Evolutionary conservation across 2,888 invertebrate species (phyloP), one percentile per base, ranked within the genome.

Genomic region (Eupeodes latifasciatus): DNA sequence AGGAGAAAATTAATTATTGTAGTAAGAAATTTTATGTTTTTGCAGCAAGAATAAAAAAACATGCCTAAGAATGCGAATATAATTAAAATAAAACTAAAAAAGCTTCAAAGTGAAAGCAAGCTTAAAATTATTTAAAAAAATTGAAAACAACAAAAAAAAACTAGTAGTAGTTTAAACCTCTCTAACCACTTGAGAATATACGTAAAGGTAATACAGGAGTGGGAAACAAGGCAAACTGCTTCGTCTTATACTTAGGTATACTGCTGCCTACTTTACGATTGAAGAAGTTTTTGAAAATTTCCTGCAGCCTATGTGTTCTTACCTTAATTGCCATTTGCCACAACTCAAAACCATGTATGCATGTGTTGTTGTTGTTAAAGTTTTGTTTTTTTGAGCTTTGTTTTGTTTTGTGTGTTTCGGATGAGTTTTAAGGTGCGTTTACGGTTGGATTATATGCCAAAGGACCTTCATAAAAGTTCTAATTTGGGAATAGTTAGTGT

Each of bases 41-140:
- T 7, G 10, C 10, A 10, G 12, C 4, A 47, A 44, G 10, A n/a
- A 47, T 7, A 16, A 53, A 40, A 71, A 40, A 55, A 10, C 71
- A 71, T 71, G 71, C 71, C 53, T 53, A 71, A 44, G 69, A 71
- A 71, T 55, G 71, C 71, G 40, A 71, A 47, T 16, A 64, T 36
- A 53, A 55, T 47, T 71, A 44, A 55, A 55, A 55, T 4, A 4
- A 40, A 71, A 53, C 16, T 69, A 27, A 14, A 53, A 40, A 40
- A 55, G 2, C 51, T 51, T 69, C 16, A 53, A 69, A 53, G 55
- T 14, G 40, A 34, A 55, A 40, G 40, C 19, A 71, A 71, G 71
- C 53, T 14, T 55, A 51, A 67, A 67, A 53, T 53, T 36, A n/a
- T 36, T 27, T 16, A 5, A 36, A 16, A 51, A 62, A 44, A 40